Percentiles rank a stretch among this genome's conserved stretches.
Conservation (phyloP, 2,797 vertebrate species). For the Anguilla obscura region DNA sequence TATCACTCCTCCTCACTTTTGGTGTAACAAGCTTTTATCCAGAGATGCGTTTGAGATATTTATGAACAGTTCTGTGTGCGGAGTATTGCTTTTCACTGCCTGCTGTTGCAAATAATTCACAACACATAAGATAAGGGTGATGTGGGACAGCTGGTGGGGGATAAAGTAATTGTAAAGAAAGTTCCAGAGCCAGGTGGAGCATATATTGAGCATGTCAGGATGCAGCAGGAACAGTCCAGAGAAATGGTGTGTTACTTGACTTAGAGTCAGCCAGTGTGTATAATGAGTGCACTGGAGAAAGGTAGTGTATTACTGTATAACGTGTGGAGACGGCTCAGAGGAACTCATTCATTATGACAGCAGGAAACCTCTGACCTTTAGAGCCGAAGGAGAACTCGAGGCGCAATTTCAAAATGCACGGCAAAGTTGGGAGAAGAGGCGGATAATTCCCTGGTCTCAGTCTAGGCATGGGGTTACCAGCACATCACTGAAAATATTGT, state of each 20-base stretch:
- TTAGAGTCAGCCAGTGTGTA: neutral
- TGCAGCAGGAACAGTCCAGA: neutral
- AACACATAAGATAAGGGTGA: neutral
- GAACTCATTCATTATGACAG: conserved; percentile 20
- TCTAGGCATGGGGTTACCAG: neutral
- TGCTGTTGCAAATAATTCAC: neutral
- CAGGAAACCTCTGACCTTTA: conserved; percentile 12
- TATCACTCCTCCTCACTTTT: neutral
- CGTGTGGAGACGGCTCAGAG: neutral
- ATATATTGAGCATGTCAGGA: neutral
- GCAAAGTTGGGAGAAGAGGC: neutral
- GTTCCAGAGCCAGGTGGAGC: neutral
- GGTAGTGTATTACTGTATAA: neutral
- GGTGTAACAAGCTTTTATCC: conserved; percentile 2
- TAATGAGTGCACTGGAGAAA: conserved; percentile 21
- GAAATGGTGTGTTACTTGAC: conserved; percentile 5
- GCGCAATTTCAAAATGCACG: neutral
- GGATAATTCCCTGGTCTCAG: conserved; percentile 1
- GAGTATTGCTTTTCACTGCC: neutral
- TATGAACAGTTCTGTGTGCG: neutral
- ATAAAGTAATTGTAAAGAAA: neutral
- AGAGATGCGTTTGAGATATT: neutral
- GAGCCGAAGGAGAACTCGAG: neutral
- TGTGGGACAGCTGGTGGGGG: neutral
- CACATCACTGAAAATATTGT: neutral